Evolutionary conservation across 2,797 vertebrate species (phyloP).

Genomic region (Euthynnus affinis): DNA sequence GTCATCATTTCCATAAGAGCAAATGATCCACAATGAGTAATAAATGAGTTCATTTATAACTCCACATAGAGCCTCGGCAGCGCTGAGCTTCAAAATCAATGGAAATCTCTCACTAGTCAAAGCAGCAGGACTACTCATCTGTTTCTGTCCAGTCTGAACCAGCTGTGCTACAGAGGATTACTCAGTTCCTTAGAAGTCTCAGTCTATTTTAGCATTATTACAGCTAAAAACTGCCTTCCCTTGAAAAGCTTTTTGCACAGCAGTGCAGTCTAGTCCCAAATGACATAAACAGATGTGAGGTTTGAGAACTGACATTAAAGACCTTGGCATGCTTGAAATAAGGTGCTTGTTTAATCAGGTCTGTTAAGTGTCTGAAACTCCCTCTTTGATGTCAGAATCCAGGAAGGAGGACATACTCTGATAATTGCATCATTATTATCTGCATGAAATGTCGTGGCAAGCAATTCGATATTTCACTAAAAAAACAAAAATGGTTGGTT

Average conservation of each 20-base stretch:
- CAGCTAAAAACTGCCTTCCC: background rate
- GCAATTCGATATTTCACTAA: too few relatives aligned
- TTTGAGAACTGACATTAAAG: too few relatives aligned
- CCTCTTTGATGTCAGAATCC: background rate
- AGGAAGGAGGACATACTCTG: background rate
- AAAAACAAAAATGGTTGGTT: too few relatives aligned
- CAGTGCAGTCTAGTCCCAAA: background rate
- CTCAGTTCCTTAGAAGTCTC: background rate
- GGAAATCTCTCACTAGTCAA: background rate
- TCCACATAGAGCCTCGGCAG: background rate
- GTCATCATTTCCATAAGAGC: constrained; percentile 16
- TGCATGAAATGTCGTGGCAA: too few relatives aligned
- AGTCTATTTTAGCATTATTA: background rate
- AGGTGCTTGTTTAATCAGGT: too few relatives aligned
- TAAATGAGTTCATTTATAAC: constrained; percentile 32
- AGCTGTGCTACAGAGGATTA: constrained; percentile 8
- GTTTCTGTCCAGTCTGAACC: background rate
- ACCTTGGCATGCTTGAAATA: too few relatives aligned
- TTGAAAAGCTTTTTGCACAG: background rate
- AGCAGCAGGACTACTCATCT: background rate
- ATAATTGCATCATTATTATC: too few relatives aligned
- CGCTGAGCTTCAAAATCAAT: background rate
- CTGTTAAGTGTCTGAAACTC: too few relatives aligned
- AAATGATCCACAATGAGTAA: constrained; percentile 29
- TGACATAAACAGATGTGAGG: background rate